These are phyloP conservation scores for Pyrocephalus nanus DNA, from an alignment of 2,797 vertebrate species.

Conservation along the genomic window DNA sequence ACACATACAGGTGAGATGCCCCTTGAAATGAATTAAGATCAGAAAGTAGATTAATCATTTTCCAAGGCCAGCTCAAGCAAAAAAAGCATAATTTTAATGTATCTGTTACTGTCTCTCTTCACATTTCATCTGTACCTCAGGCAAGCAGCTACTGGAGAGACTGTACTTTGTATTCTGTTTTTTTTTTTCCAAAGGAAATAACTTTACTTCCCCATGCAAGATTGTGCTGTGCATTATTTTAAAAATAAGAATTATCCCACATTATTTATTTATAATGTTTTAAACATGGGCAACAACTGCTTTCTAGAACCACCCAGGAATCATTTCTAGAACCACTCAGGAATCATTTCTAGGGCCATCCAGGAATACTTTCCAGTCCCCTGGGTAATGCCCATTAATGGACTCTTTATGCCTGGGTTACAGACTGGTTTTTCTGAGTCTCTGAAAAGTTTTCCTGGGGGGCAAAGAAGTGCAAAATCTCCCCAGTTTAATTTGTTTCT, in stretches of 20 bases:
- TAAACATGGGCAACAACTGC: neutral
- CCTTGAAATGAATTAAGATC: neutral
- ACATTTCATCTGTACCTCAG: neutral
- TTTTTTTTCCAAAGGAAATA: conserved; percentile 28
- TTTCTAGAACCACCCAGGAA: neutral
- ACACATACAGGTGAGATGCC: neutral
- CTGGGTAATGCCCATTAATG: neutral
- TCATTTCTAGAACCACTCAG: neutral
- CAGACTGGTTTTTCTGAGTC: neutral
- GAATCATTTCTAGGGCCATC: no score
- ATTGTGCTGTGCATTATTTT: neutral
- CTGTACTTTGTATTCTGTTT: neutral
- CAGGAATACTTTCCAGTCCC: neutral
- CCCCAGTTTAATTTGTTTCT: neutral
- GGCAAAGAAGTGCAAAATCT: neutral
- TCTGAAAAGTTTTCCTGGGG: neutral
- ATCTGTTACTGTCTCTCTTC: neutral
- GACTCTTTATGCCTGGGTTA: neutral
- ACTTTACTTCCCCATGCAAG: neutral
- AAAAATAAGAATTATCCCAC: neutral
- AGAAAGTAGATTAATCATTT: neutral
- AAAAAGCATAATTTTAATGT: neutral
- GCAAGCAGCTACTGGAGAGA: neutral
- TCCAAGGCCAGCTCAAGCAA: neutral
- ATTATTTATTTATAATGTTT: neutral